Evolutionary conservation across 2,888 invertebrate species (phyloP), one percentile per base, ranked within the genome.

Genomic region (Acholoe squamosa): DNA sequence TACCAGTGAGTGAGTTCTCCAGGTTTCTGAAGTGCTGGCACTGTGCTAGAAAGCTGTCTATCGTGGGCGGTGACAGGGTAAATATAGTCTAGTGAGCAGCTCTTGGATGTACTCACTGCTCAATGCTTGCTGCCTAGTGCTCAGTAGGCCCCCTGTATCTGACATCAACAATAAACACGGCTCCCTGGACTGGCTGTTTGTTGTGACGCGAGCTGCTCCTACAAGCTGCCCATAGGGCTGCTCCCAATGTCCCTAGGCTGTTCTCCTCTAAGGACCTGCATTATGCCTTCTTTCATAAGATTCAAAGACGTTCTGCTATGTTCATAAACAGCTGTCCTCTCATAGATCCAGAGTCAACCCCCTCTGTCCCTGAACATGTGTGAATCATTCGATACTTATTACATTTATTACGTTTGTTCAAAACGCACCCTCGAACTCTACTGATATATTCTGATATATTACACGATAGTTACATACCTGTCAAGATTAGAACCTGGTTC

Each of bases 71-170:
- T 28, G 31, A 71, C 71, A 71, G n/a, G 71, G 71, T 71, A 71
- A 71, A 71, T 71, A 71, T 71, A 71, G 71, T 71, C 71, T 71
- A 71, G 71, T 71, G 71, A 28, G 71, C 71, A 25, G 71, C 71
- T 14, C 71, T 0, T 14, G 71, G 71, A 19, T 28, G 28, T 28
- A 28, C 28, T 25, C 71, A 71, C 28, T 61, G 61, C 61, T n/a
- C 14, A 14, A 1, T 61, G 19, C 61, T 19, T n/a, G 19, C 22
- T 61, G 61, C 61, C 5, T 19, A 61, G 61, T 61, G 61, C 54
- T 54, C 54, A 54, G 54, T 54, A 19, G 22, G n/a, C 14, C 28
- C 28, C 71, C 71, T 25, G 71, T 28, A 71, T 71, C 71, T 71
- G 28, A 28, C 71, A 71, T 71, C 71, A 71, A 71, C 71, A 71